These are phyloP conservation scores for Sebastes diaconus DNA, from an alignment of 2,797 vertebrate species.

Conservation along the genomic window DNA sequence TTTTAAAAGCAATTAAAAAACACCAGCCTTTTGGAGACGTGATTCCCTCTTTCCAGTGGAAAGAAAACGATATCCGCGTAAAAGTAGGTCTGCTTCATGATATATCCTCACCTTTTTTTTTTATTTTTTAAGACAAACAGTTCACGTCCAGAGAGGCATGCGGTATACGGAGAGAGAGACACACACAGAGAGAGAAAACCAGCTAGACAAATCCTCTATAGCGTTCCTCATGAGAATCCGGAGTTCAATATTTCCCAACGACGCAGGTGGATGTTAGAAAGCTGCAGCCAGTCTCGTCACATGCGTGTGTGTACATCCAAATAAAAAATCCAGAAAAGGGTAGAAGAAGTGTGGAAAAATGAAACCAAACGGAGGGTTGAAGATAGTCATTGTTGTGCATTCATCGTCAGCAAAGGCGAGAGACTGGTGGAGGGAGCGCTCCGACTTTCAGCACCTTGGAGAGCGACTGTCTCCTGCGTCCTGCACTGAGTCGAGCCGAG, in stretches of 20 bases:
- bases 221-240: conserved; percentile 69
- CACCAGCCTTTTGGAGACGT: conserved; percentile 57
- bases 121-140: conserved; percentile 34
- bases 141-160: conserved; percentile 54
- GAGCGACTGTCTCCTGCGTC: conserved; percentile 72
- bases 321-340: conserved; percentile 47
- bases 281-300: conserved; percentile 68
- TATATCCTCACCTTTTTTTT: conserved; percentile 69
- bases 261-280: conserved; percentile 66
- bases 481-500: conserved; percentile 57
- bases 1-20: conserved; percentile 64
- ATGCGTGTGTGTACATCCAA: conserved; percentile 56
- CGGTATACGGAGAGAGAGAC: conserved; percentile 11
- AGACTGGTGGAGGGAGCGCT: conserved; percentile 61
- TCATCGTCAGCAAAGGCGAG: conserved; percentile 23
- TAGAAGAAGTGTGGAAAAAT: conserved; percentile 33
- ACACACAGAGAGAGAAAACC: not conserved
- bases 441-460: conserved; percentile 79
- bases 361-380: not conserved
- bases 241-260: conserved; percentile 78
- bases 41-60: conserved; percentile 42
- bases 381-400: conserved; percentile 15
- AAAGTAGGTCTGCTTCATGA: conserved; percentile 75
- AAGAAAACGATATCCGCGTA: conserved; percentile 71
- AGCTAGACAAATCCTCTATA: conserved; percentile 51